These are phyloP conservation scores for Sinocyclocheilus maitianheensis DNA, from an alignment of 2,113 vertebrate species.

Conservation along the genomic window DNA sequence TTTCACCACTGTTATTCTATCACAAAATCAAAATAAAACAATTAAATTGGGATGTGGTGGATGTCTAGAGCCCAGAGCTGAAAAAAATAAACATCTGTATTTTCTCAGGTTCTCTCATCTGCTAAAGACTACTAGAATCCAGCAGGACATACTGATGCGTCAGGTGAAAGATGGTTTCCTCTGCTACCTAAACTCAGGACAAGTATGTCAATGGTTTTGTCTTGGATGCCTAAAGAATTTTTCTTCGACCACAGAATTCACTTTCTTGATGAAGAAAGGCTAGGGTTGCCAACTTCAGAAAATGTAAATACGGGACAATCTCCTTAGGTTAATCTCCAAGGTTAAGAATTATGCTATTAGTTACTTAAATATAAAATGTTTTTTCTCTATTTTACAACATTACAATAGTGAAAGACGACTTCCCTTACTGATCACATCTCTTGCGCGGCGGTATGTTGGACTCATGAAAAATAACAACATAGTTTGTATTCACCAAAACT, in stretches of 20 bases:
- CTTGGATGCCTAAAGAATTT: neutral
- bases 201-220: neutral
- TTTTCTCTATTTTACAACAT: too few relatives aligned
- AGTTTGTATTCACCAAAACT: too few relatives aligned
- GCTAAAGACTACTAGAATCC: neutral
- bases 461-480: too few relatives aligned
- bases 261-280: neutral
- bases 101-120: neutral
- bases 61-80: neutral
- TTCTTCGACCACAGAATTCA: neutral
- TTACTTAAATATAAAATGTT: too few relatives aligned
- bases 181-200: neutral
- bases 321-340: too few relatives aligned
- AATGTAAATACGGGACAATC: too few relatives aligned
- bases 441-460: too few relatives aligned
- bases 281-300: too few relatives aligned
- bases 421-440: too few relatives aligned
- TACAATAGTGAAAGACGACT: too few relatives aligned
- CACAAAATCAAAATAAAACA: neutral
- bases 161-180: constrained; percentile 25
- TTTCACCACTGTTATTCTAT: neutral
- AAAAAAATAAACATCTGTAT: too few relatives aligned
- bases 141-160: neutral
- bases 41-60: neutral
- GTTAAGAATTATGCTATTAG: too few relatives aligned